These are phyloP conservation scores for Galeopsomyia nigrocyanea DNA, from an alignment of 2,888 invertebrate genomes.

Conservation along the genomic window DNA sequence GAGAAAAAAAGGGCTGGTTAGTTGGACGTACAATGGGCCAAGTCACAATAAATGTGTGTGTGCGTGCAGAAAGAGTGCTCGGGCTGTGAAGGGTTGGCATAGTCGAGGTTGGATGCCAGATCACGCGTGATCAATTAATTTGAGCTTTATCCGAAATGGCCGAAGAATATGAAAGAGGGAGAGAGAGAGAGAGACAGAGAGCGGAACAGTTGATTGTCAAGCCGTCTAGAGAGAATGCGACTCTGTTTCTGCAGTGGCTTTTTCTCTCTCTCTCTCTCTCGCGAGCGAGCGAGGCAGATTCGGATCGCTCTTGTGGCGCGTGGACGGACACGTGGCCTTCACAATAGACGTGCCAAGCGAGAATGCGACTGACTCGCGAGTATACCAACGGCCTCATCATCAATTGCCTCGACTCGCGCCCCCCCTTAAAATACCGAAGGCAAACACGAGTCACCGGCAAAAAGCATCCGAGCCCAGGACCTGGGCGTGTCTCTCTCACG, in stretches of 20 bases:
- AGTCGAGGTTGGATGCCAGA: slow-evolving; percentile 51
- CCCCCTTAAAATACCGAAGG: slow-evolving; percentile 64
- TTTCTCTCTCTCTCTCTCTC: slow-evolving; percentile 16
- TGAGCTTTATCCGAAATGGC: slow-evolving; percentile 51
- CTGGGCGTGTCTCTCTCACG: slow-evolving; percentile 68
- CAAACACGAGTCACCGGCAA: slow-evolving; percentile 65
- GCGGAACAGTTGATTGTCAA: slow-evolving; percentile 42
- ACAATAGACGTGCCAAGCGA: slow-evolving; percentile 58
- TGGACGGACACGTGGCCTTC: slow-evolving; percentile 61
- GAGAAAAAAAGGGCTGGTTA: not conserved
- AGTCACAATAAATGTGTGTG: slow-evolving; percentile 22
- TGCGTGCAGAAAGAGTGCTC: slow-evolving; percentile 11
- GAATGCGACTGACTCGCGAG: slow-evolving; percentile 58
- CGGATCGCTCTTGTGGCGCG: slow-evolving; percentile 45
- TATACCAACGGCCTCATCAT: slow-evolving; percentile 56
- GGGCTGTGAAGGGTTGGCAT: slow-evolving; percentile 45
- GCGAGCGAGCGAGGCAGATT: slow-evolving; percentile 16
- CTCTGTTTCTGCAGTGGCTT: slow-evolving; percentile 22
- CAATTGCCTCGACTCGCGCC: slow-evolving; percentile 61
- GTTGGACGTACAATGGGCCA: slow-evolving; percentile 2
- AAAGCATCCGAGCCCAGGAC: slow-evolving; percentile 58
- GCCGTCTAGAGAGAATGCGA: slow-evolving; percentile 33
- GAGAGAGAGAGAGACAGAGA: slow-evolving; percentile 24
- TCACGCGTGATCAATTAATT: slow-evolving; percentile 68
- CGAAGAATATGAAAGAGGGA: slow-evolving; percentile 17